Percentiles rank a stretch among this genome's conserved stretches.
phyloP scores from a whole-genome alignment of 2,113 vertebrate genomes.

The Ondatra zibethicus region DNA sequence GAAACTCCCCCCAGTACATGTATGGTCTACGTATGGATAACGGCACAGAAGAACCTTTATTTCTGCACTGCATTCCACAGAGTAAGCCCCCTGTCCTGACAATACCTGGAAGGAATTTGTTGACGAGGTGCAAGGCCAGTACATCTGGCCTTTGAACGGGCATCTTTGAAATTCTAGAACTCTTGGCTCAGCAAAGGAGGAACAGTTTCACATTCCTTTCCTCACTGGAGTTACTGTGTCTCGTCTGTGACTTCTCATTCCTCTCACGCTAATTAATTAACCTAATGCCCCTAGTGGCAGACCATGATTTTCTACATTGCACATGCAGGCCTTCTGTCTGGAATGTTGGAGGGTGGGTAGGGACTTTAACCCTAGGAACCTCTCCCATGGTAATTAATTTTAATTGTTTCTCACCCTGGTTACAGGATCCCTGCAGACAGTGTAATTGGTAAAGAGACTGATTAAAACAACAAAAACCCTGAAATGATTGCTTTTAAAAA shows the following conservation, averaged over 20 bases:
- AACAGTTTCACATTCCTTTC: not conserved
- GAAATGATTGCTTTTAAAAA: slow-evolving; percentile 25
- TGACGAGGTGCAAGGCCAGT: not conserved
- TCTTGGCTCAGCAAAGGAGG: not conserved
- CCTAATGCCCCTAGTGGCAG: not conserved
- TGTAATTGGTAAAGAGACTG: slow-evolving; percentile 39
- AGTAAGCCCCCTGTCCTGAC: slow-evolving; percentile 25
- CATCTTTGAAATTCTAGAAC: not conserved
- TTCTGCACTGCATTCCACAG: not conserved
- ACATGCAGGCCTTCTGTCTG: slow-evolving; percentile 18
- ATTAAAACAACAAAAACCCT: not conserved
- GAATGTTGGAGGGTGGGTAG: not conserved
- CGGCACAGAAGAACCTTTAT: not conserved
- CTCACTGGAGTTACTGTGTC: not conserved
- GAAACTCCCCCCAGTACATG: not conserved
- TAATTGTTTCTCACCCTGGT: slow-evolving; percentile 44
- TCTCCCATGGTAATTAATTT: slow-evolving; percentile 57
- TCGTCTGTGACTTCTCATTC: slow-evolving; percentile 1
- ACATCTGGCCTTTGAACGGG: slow-evolving; percentile 8
- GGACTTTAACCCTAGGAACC: slow-evolving; percentile 24
- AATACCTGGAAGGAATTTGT: slow-evolving; percentile 15
- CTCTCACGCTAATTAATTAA: slow-evolving; percentile 57
- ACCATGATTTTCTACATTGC: not conserved
- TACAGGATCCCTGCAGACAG: not conserved
- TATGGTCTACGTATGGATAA: not conserved